Conservation (phyloP, 2,113 vertebrate species). For the Erythrocebus patas region DNA sequence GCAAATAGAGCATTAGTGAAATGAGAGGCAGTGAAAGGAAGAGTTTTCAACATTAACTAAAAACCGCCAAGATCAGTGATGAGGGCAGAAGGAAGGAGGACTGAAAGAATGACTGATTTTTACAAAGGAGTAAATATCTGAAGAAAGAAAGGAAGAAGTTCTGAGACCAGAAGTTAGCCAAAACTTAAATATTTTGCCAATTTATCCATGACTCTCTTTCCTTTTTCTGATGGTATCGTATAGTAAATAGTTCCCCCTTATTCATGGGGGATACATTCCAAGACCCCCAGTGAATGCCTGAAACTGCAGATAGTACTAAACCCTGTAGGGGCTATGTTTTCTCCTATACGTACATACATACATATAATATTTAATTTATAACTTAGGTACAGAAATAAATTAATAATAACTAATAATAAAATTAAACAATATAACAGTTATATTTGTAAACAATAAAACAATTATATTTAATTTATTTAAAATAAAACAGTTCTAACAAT, state of each 20-base stretch:
- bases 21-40: not conserved
- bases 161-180: not conserved
- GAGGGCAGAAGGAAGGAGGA: too few species aligned
- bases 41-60: not conserved
- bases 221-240: not conserved
- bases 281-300: not conserved
- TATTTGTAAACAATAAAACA: not conserved
- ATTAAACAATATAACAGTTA: not conserved
- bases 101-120: not conserved
- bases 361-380: not conserved
- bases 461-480: not conserved
- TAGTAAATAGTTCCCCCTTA: not conserved
- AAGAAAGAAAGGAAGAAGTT: not conserved
- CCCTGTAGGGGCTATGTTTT: not conserved
- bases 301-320: not conserved
- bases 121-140: not conserved
- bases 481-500: not conserved
- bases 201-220: rapidly evolving
- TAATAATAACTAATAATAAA: not conserved
- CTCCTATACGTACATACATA: not conserved
- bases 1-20: not conserved
- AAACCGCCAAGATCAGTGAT: not conserved
- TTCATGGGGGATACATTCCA: not conserved
- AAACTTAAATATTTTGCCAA: not conserved
- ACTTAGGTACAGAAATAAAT: not conserved